phyloP scores from a whole-genome alignment of 2,888 invertebrate genomes.

The Euspilapteryx auroguttella region DNA sequence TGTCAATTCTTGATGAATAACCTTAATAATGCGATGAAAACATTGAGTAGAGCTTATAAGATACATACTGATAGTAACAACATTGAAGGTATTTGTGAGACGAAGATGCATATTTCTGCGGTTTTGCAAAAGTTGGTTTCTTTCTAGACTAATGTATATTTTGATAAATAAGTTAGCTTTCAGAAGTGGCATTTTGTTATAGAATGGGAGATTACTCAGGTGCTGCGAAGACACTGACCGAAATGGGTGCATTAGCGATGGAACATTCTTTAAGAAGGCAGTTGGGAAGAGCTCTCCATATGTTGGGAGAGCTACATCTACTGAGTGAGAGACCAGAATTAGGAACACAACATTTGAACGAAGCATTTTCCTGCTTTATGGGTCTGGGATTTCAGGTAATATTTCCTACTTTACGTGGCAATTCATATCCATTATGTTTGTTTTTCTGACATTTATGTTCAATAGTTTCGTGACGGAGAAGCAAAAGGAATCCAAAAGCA shows the following conservation, averaged over 20 bases:
- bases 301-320: conserved; percentile 42
- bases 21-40: conserved; percentile 44
- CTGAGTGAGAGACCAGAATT: conserved; percentile 36
- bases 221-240: conserved; percentile 33
- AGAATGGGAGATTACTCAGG: conserved; percentile 35
- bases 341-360: conserved; percentile 39
- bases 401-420: too few relatives aligned
- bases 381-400: conserved; percentile 25
- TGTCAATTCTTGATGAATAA: conserved; percentile 49
- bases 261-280: conserved; percentile 27
- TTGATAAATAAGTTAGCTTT: background rate
- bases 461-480: too few relatives aligned
- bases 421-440: too few relatives aligned
- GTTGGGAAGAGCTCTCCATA: conserved; percentile 36
- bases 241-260: conserved; percentile 47
- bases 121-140: conserved; percentile 49
- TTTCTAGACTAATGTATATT: too few relatives aligned
- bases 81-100: conserved; percentile 47
- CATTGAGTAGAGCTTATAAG: conserved; percentile 44
- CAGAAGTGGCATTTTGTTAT: background rate
- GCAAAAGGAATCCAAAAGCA: too few relatives aligned
- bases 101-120: conserved; percentile 52
- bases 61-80: conserved; percentile 31
- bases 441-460: too few relatives aligned
- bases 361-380: conserved; percentile 47